Evolutionary conservation across 2,113 vertebrate genomes (phyloP).

Genomic region (Bujurquina vittata): DNA sequence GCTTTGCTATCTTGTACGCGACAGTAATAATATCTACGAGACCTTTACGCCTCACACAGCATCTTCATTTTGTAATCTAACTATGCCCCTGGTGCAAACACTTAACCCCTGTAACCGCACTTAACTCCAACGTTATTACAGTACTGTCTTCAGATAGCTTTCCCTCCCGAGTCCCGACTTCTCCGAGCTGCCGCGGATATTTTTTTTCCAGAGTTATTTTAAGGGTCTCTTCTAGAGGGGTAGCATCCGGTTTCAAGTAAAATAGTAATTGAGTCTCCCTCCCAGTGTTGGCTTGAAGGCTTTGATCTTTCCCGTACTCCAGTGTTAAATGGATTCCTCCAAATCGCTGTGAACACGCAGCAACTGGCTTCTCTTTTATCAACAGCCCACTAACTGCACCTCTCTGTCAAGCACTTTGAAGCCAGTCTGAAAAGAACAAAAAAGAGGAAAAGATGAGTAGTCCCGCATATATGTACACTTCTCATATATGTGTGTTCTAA

Average conservation of each 20-base stretch:
- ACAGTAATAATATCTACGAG: slow-evolving; percentile 45
- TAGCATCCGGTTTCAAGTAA: slow-evolving; percentile 63
- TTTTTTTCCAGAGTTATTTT: slow-evolving; percentile 48
- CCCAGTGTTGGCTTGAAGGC: slow-evolving; percentile 38
- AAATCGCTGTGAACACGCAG: slow-evolving; percentile 62
- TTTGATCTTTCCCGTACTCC: slow-evolving; percentile 70
- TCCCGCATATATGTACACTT: background rate
- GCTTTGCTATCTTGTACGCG: slow-evolving; percentile 14
- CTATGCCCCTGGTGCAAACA: slow-evolving; percentile 53
- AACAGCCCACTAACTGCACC: slow-evolving; percentile 50
- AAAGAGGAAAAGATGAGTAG: slow-evolving; percentile 4
- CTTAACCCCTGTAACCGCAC: slow-evolving; percentile 65
- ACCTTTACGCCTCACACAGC: slow-evolving; percentile 42
- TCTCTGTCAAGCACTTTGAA: slow-evolving; percentile 59
- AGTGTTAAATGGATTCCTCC: slow-evolving; percentile 67
- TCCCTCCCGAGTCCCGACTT: slow-evolving; percentile 12
- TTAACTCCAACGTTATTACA: slow-evolving; percentile 51
- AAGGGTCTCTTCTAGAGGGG: slow-evolving; percentile 23
- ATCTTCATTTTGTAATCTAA: slow-evolving; percentile 60
- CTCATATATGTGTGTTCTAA: background rate
- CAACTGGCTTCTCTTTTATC: slow-evolving; percentile 66
- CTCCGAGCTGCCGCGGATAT: slow-evolving; percentile 19
- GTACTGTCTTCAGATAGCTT: slow-evolving; percentile 15
- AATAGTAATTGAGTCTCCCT: slow-evolving; percentile 67
- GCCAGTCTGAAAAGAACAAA: slow-evolving; percentile 34